Conservation (phyloP, 2,113 vertebrate species). For the Scalopus aquaticus region DNA sequence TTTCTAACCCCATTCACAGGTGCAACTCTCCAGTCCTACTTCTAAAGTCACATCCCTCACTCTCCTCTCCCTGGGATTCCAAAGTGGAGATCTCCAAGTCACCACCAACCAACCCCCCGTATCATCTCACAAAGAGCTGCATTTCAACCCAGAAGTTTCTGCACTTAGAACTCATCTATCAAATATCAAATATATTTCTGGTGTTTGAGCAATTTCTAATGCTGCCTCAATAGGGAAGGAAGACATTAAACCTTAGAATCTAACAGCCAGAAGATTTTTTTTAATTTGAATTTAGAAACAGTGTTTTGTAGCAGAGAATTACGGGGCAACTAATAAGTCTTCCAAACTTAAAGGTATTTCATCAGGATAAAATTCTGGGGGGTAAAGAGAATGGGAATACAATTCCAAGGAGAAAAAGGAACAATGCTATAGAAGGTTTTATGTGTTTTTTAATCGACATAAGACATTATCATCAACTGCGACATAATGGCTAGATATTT, state of each 20-base stretch:
- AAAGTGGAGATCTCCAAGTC: accelerated
- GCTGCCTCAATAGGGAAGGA: not conserved
- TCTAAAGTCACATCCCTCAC: not conserved
- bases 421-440: not conserved
- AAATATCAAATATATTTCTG: not conserved
- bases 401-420: not conserved
- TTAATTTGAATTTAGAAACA: not conserved
- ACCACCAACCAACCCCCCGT: not conserved
- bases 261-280: not conserved
- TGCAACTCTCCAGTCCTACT: not conserved
- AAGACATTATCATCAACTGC: too few species aligned
- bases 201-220: not conserved
- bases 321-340: not conserved
- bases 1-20: not conserved
- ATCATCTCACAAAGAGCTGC: not conserved
- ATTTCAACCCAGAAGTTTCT: not conserved
- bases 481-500: too few species aligned
- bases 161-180: not conserved
- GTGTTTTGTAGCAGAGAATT: not conserved
- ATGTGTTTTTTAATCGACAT: too few species aligned
- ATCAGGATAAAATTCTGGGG: not conserved
- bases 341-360: not conserved
- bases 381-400: not conserved
- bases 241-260: not conserved
- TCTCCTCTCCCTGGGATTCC: too few species aligned